These are phyloP conservation scores for Phorcus lineatus DNA, from an alignment of 2,888 invertebrate genomes.

Conservation along the genomic window DNA sequence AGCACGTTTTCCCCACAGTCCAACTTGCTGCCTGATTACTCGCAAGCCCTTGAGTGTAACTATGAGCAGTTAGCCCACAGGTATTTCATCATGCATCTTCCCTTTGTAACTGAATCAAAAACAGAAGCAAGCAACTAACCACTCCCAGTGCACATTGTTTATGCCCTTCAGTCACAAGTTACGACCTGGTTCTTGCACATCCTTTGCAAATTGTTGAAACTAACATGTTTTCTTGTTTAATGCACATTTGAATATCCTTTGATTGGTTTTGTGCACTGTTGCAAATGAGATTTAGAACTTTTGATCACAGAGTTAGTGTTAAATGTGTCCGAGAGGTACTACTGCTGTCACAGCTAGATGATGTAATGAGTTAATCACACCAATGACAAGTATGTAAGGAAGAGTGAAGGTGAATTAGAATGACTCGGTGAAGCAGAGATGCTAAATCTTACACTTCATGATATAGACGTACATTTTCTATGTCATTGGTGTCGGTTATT, in stretches of 20 bases:
- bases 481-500: conserved; percentile 5
- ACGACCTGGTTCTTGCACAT: too few relatives aligned
- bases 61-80: conserved; percentile 24
- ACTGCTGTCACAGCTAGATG: too few relatives aligned
- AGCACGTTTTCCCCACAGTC: conserved; percentile 19
- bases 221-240: too few relatives aligned
- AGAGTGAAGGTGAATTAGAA: too few relatives aligned
- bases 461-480: background rate
- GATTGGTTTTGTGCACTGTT: too few relatives aligned
- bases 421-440: background rate
- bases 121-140: background rate
- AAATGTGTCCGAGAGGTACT: too few relatives aligned
- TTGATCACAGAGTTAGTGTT: too few relatives aligned
- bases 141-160: background rate
- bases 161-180: background rate
- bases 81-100: conserved; percentile 6
- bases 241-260: too few relatives aligned
- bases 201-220: too few relatives aligned
- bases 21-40: conserved; percentile 16
- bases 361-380: too few relatives aligned
- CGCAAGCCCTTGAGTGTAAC: conserved; percentile 1
- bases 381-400: too few relatives aligned
- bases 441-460: conserved; percentile 13
- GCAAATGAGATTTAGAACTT: too few relatives aligned
- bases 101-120: background rate